These are phyloP conservation scores for Lemur catta DNA, from an alignment of 2,797 vertebrate genomes.

Conservation along the genomic window DNA sequence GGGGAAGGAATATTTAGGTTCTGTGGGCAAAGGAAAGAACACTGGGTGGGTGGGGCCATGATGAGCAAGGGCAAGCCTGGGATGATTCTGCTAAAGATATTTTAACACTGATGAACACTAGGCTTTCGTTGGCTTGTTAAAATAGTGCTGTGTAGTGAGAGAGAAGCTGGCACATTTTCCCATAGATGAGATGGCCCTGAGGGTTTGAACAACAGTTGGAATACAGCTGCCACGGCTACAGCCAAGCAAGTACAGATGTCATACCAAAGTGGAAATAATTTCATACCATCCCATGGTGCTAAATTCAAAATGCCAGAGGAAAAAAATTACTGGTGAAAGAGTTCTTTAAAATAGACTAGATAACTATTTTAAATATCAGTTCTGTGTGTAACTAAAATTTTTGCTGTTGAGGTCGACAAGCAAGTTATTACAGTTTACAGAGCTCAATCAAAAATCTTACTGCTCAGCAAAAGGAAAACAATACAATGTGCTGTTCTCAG, in stretches of 20 bases:
- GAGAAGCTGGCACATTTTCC: background rate
- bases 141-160: slow-evolving; percentile 27
- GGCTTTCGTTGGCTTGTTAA: slow-evolving; percentile 44
- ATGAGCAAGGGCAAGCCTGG: background rate
- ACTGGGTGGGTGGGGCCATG: background rate
- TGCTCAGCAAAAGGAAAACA: background rate
- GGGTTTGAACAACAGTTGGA: slow-evolving; percentile 24
- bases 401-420: background rate
- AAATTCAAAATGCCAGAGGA: slow-evolving; percentile 44
- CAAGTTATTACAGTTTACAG: background rate
- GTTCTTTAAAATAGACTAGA: slow-evolving; percentile 40
- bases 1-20: background rate
- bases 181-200: background rate
- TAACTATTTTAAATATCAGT: slow-evolving; percentile 24
- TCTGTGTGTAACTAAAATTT: background rate
- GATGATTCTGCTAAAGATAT: background rate
- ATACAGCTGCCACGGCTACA: slow-evolving; percentile 60
- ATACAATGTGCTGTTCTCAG: background rate
- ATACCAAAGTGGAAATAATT: slow-evolving; percentile 25
- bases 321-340: background rate
- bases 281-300: background rate
- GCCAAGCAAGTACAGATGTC: slow-evolving; percentile 48
- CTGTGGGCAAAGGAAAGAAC: background rate
- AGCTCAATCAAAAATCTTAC: background rate
- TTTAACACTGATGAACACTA: slow-evolving; percentile 8